Conservation (phyloP, 2,113 vertebrate species). For the Phycodurus eques region DNA sequence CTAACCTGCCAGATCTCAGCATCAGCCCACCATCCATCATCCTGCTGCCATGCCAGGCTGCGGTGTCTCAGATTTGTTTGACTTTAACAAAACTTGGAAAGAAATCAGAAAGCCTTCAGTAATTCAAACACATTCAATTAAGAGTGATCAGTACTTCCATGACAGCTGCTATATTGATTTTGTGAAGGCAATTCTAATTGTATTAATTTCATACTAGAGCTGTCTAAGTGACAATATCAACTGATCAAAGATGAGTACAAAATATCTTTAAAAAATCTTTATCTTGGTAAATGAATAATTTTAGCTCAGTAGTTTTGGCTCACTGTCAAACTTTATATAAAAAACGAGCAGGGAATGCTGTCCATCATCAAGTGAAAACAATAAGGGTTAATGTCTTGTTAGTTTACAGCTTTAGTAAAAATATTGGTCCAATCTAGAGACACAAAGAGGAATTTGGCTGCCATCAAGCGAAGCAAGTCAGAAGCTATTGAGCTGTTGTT, state of each 20-base stretch:
- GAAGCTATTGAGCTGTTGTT: conserved; percentile 33
- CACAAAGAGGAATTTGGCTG: conserved; percentile 41
- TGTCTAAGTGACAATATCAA: conserved; percentile 38
- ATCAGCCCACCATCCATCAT: conserved; percentile 57
- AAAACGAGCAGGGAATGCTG: conserved; percentile 13
- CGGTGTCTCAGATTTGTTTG: conserved; percentile 34
- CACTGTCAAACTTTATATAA: conserved; percentile 44
- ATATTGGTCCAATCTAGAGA: conserved; percentile 28
- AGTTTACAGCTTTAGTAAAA: conserved; percentile 41
- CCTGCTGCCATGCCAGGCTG: conserved; percentile 28
- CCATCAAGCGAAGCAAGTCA: conserved; percentile 54
- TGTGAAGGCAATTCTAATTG: conserved; percentile 8
- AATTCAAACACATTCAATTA: conserved; percentile 41
- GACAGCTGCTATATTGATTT: conserved; percentile 50
- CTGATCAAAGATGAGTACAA: conserved; percentile 16
- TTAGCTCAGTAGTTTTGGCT: conserved; percentile 11
- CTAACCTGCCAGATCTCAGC: conserved; percentile 56
- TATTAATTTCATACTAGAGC: conserved; percentile 2
- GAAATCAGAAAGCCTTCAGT: conserved; percentile 24
- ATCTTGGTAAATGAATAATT: conserved; percentile 27
- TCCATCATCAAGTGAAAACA: conserved; percentile 16
- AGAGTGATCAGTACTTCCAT: conserved; percentile 39
- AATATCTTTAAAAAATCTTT: background rate
- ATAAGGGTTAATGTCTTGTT: conserved; percentile 41
- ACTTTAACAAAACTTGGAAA: conserved; percentile 30